phyloP scores from a whole-genome alignment of 1,140 invertebrate genomes.

The Drosophila lini region DNA sequence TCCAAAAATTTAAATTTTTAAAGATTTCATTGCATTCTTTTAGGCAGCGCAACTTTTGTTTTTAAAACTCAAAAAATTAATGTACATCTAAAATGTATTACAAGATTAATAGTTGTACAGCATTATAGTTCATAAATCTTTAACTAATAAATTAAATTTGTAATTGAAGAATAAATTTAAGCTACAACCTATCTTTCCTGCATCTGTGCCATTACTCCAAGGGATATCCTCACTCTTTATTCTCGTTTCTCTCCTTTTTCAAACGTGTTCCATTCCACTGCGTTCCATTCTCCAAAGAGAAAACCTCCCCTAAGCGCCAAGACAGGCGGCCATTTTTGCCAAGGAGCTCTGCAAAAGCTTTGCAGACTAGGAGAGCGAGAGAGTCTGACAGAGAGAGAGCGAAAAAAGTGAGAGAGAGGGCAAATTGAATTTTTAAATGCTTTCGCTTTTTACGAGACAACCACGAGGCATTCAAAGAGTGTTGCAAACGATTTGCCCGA shows the following conservation, averaged over 20 bases:
- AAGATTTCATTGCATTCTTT: background rate
- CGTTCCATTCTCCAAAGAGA: constrained; percentile 39
- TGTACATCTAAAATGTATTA: background rate
- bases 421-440: constrained; percentile 82
- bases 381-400: constrained; percentile 22
- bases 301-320: constrained; percentile 52
- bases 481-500: constrained; percentile 80
- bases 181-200: background rate
- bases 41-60: background rate
- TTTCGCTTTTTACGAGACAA: constrained; percentile 78
- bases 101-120: background rate
- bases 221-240: background rate
- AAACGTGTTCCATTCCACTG: constrained; percentile 49
- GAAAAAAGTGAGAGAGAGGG: constrained; percentile 39
- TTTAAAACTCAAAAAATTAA: background rate
- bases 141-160: background rate
- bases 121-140: background rate
- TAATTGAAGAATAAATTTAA: background rate
- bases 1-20: background rate
- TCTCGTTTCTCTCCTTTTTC: background rate
- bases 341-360: constrained; percentile 57
- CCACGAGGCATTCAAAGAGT: constrained; percentile 82
- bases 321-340: constrained; percentile 76
- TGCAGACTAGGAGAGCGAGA: constrained; percentile 55
- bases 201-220: background rate